These are phyloP conservation scores for Cynocephalus volans DNA, from an alignment of 2,113 vertebrate species.

Conservation along the genomic window DNA sequence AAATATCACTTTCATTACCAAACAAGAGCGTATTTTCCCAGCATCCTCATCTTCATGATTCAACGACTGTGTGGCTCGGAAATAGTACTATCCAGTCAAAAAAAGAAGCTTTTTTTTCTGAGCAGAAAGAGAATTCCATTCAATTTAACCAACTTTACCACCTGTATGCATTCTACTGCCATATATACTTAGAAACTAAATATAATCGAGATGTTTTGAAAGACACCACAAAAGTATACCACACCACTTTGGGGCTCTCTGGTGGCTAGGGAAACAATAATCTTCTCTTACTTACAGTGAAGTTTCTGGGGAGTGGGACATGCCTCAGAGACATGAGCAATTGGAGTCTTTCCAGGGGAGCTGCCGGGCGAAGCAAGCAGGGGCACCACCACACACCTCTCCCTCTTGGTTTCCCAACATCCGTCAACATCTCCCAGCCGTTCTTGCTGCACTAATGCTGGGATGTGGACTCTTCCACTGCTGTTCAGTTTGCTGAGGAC, in stretches of 20 bases:
- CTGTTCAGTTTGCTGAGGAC: background rate
- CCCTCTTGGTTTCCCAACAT: background rate
- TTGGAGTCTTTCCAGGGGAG: background rate
- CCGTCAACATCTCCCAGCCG: background rate
- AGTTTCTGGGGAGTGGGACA: background rate
- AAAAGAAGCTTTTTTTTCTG: background rate
- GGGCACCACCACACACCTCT: background rate
- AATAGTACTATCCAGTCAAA: background rate
- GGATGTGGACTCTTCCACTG: no score
- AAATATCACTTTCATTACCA: background rate
- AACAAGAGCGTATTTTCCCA: slow-evolving; percentile 26
- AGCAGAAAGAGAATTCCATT: background rate
- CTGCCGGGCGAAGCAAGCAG: background rate
- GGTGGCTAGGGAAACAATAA: slow-evolving; percentile 68
- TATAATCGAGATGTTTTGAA: slow-evolving; percentile 9
- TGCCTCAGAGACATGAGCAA: slow-evolving; percentile 26
- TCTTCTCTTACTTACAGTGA: background rate
- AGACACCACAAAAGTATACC: background rate
- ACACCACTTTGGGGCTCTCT: background rate
- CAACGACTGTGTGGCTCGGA: background rate
- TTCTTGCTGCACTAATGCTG: background rate
- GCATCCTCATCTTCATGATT: background rate
- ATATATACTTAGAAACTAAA: background rate
- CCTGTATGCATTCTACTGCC: background rate
- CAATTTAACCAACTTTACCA: background rate